phyloP scores from a whole-genome alignment of 1,140 invertebrate species.

The Nylanderia fulva region DNA sequence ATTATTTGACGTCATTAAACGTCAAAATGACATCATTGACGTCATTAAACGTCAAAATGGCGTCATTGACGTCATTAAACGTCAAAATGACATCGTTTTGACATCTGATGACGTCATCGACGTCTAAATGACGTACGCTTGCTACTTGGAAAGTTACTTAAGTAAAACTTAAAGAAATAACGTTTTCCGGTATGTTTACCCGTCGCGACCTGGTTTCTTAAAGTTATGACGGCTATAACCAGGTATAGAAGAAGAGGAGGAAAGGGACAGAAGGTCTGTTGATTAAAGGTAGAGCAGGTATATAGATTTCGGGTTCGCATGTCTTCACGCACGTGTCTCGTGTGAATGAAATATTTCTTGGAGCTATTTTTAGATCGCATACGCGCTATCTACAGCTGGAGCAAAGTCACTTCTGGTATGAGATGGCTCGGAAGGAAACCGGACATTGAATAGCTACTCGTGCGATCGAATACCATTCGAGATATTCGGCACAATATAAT shows the following conservation, averaged over 20 bases:
- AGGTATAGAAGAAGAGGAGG: not conserved
- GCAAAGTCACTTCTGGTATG: not conserved
- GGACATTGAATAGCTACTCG: not conserved
- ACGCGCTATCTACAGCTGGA: conserved; percentile 28
- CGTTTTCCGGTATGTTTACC: not conserved
- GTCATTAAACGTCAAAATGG: no score
- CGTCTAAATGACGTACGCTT: no score
- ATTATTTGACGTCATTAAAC: no score
- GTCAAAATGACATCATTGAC: no score
- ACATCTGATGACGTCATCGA: no score
- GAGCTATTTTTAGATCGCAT: conserved; percentile 40
- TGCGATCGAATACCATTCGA: not conserved
- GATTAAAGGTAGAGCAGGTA: not conserved
- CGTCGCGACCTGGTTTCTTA: not conserved
- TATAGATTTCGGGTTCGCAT: conserved; percentile 13
- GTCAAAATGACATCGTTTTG: no score
- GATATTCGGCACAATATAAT: not conserved
- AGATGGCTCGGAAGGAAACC: not conserved
- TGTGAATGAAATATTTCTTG: conserved; percentile 31
- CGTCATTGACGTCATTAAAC: no score
- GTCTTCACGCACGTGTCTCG: not conserved
- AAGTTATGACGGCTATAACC: not conserved
- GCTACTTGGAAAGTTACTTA: not conserved
- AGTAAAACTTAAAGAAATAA: not conserved
- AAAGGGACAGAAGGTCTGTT: not conserved